Evolutionary conservation across 2,888 invertebrate genomes (phyloP), one percentile per base, ranked within the genome.

Genomic region (Napeogenes sylphis): DNA sequence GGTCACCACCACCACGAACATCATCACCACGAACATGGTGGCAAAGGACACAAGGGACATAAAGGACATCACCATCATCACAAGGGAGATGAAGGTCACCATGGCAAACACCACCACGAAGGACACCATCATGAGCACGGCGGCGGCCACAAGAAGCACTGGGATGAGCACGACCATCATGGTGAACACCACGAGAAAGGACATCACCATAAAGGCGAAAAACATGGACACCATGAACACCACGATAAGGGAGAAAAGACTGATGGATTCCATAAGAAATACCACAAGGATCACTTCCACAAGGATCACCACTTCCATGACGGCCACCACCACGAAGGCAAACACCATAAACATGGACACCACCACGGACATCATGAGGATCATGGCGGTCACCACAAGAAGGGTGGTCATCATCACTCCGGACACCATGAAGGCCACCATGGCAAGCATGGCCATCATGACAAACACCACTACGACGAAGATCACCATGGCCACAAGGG

Each of bases 231-330:
- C 76, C 94, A 96, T 74, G 95, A 95, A 71, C 95, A 95, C 47
- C 95, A 96, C 83, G 96, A 96, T 77, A 96, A 96, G 79, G 96
- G 95, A 0, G 94, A 95, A 74, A 95, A 96, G 74, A 93, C 93
- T 61, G 93, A 95, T 72, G 96, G 96, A 6, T 96, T 94, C 84
- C 96, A 96, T 82, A 95, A 96, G 87, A 95, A 96, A 75, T 92
- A 95, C 75, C 95, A 96, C 86, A 96, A 96, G 83, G 96, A 96
- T 74, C 96, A 96, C 83, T 96, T 94, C 87, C 94, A 95, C 81
- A 96, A 96, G 88, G 94, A 95, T 76, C 95, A 96, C 80, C 95
- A 96, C 90, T 96, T 96, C 92, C 96, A 96, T 80, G 96, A 96
- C 77, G 95, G 96, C 75, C 94, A 94, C 79, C 95, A 96, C 82